Conservation (phyloP, 2,113 vertebrate species). For the cat (Felis catus) region DNA sequence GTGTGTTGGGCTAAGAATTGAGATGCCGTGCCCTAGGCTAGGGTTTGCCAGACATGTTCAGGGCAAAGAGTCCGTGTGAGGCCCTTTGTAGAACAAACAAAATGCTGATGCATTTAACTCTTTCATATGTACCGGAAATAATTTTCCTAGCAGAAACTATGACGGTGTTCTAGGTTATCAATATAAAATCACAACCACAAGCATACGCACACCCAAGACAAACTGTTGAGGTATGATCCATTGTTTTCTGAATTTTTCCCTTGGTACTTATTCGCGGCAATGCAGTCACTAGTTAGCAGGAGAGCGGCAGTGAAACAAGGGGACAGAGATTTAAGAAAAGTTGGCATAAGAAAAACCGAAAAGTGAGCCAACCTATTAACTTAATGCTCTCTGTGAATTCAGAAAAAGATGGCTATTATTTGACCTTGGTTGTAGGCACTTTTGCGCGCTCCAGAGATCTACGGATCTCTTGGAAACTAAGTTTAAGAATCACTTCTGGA, state of each 20-base stretch:
- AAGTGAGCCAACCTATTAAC: background rate
- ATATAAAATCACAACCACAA: conserved; percentile 71
- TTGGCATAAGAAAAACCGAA: background rate
- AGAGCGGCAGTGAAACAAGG: background rate
- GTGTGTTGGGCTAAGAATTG: background rate
- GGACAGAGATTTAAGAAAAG: background rate
- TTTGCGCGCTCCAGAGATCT: background rate
- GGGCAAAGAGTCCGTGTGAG: conserved; percentile 39
- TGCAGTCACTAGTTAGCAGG: background rate
- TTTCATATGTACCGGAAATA: conserved; percentile 63
- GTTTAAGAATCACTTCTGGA: background rate
- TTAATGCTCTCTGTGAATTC: conserved; percentile 26
- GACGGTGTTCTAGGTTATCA: conserved; percentile 70
- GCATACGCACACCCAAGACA: conserved; percentile 52
- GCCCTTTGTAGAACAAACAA: conserved; percentile 57
- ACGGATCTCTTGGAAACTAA: background rate
- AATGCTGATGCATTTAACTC: conserved; percentile 60
- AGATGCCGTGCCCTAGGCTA: background rate
- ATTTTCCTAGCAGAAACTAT: conserved; percentile 75
- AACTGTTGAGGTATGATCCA: conserved; percentile 38
- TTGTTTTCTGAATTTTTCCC: conserved; percentile 23
- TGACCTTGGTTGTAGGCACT: background rate
- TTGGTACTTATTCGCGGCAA: conserved; percentile 28
- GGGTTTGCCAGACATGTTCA: conserved; percentile 58
- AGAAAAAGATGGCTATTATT: conserved; percentile 22